phyloP scores from a whole-genome alignment of 2,797 vertebrate genomes.

The Chanos chanos region DNA sequence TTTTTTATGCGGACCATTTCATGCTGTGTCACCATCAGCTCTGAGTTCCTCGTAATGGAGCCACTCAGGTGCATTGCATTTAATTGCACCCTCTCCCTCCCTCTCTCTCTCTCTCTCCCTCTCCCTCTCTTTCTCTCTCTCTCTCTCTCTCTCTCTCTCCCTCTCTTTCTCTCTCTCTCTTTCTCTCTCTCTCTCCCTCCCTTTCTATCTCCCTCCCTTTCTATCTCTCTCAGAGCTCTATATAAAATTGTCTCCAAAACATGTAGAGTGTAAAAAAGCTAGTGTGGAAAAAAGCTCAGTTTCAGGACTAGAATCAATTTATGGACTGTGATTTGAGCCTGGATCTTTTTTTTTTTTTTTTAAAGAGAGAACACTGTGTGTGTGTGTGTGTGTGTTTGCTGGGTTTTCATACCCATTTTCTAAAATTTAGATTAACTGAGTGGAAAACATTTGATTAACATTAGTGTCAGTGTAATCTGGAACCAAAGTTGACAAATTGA shows the following conservation, averaged over 20 bases:
- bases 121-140: constrained; percentile 6
- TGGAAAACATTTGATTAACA: no score
- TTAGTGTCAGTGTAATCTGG: no score
- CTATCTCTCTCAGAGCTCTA: no score
- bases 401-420: no score
- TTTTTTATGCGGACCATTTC: constrained; percentile 9
- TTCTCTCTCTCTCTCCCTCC: background rate
- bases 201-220: no score
- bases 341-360: constrained; percentile 18
- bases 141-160: background rate
- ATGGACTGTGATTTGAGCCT: constrained; percentile 19
- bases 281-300: constrained; percentile 19
- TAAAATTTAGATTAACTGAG: no score
- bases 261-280: background rate
- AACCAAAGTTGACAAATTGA: no score
- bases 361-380: no score
- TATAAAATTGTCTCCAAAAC: no score
- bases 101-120: constrained; percentile 1
- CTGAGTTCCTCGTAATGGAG: constrained; percentile 24
- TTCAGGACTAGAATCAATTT: constrained; percentile 27
- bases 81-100: constrained; percentile 21
- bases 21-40: constrained; percentile 16
- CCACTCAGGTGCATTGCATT: constrained; percentile 24
- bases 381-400: no score
- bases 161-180: constrained; percentile 19